Evolutionary conservation across 1,140 invertebrate genomes (phyloP).

Genomic region (Drosophila cardini): DNA sequence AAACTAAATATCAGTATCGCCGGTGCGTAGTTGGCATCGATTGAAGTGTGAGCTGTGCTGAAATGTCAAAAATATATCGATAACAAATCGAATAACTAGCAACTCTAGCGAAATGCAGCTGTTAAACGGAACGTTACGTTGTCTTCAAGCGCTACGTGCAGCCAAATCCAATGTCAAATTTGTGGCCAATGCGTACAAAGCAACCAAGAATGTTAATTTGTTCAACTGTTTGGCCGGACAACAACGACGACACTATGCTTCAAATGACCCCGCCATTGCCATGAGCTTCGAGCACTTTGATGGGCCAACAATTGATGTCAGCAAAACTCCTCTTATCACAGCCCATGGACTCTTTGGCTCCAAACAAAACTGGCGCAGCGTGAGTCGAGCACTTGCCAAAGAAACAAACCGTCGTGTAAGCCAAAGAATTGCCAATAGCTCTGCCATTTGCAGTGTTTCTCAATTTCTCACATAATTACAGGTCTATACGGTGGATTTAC

Average conservation of each 20-base stretch:
- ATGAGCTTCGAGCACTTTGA: slow-evolving; percentile 52
- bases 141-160: slow-evolving; percentile 20
- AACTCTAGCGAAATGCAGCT: slow-evolving; percentile 46
- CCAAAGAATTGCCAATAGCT: neutral
- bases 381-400: slow-evolving; percentile 90
- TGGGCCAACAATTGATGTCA: slow-evolving; percentile 20
- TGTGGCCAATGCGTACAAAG: neutral
- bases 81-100: slow-evolving; percentile 24
- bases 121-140: slow-evolving; percentile 42
- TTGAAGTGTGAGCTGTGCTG: neutral
- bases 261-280: slow-evolving; percentile 24
- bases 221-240: neutral
- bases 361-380: slow-evolving; percentile 93
- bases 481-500: slow-evolving; percentile 92
- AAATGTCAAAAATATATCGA: slow-evolving; percentile 21
- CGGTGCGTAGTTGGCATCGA: neutral
- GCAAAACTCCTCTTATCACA: slow-evolving; percentile 89
- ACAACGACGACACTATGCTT: slow-evolving; percentile 21
- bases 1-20: neutral
- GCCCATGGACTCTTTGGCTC: slow-evolving; percentile 95
- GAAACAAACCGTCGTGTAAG: slow-evolving; percentile 87
- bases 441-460: neutral
- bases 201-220: no score
- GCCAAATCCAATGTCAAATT: slow-evolving; percentile 13
- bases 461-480: neutral